Percentiles rank a stretch among this genome's conserved stretches.
phyloP scores from a whole-genome alignment of 2,113 vertebrate species.

The Gnathonemus echidnorhynchus region DNA sequence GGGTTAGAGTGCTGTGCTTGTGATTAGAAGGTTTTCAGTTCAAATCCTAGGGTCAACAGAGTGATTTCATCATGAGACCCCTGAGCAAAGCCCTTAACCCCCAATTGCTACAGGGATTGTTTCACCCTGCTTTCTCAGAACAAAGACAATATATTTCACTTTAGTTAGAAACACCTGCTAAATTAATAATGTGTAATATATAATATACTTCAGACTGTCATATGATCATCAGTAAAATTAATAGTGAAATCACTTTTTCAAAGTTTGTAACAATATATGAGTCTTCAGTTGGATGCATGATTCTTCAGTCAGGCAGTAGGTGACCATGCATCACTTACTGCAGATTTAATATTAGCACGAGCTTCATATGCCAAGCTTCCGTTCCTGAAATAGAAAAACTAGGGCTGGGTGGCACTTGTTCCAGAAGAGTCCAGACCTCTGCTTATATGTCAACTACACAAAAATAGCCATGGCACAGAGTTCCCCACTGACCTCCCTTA shows the following conservation, averaged over 20 bases:
- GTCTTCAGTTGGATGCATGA: not conserved
- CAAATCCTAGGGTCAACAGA: not conserved
- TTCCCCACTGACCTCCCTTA: not conserved
- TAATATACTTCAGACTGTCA: not conserved
- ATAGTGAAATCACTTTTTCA: not conserved
- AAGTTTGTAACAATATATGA: not conserved
- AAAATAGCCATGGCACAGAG: slow-evolving; percentile 26
- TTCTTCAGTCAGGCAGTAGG: not conserved
- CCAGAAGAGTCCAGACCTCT: slow-evolving; percentile 26
- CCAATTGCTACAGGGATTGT: not conserved
- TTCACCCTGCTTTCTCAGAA: not conserved
- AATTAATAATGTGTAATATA: not conserved
- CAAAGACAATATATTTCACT: not conserved
- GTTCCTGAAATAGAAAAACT: not conserved
- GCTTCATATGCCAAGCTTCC: not conserved
- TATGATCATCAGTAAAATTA: not conserved
- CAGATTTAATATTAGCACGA: slow-evolving; percentile 26
- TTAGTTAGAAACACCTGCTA: not conserved
- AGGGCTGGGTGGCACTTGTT: slow-evolving; percentile 10
- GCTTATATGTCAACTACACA: slow-evolving; percentile 27
- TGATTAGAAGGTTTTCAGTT: not conserved
- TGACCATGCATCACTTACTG: not conserved
- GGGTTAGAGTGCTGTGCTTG: not conserved
- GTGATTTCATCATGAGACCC: not conserved
- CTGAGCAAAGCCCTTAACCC: not conserved